These are phyloP conservation scores for Blastomussa wellsi DNA, from an alignment of 92 coral and sea anemone genomes.

Conservation along the genomic window DNA sequence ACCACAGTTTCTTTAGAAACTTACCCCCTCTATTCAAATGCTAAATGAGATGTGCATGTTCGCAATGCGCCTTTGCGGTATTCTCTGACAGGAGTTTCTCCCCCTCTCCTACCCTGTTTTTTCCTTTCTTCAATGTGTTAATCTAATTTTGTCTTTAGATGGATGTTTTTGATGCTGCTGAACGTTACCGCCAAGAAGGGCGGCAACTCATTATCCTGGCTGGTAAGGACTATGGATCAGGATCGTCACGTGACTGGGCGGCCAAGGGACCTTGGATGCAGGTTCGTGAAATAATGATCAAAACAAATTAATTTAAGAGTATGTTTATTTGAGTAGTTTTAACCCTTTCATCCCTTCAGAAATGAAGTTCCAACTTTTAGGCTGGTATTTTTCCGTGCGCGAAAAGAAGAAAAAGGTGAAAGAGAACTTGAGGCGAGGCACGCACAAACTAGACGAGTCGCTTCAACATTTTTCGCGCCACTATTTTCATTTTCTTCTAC, in stretches of 20 bases:
- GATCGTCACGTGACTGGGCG: conserved; percentile 99
- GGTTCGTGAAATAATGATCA: conserved; percentile 35
- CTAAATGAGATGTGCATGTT: no score
- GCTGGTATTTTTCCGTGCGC: background rate
- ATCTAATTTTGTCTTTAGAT: conserved; percentile 50
- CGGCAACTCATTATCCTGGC: conserved; percentile 86
- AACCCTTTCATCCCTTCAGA: background rate
- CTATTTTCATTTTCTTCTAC: no score
- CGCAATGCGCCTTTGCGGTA: no score
- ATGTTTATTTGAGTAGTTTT: no score
- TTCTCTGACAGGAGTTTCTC: no score
- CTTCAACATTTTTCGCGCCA: background rate
- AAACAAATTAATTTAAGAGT: no score
- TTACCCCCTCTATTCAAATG: no score
- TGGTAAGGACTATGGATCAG: conserved; percentile 99
- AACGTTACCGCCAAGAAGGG: conserved; percentile 83
- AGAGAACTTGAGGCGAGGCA: background rate
- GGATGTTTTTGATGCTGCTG: conserved; percentile 97
- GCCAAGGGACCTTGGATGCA: conserved; percentile 99
- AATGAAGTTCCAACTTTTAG: background rate
- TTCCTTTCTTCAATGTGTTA: background rate
- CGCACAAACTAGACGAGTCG: background rate
- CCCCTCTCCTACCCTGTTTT: background rate
- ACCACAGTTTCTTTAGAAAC: no score
- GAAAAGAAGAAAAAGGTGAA: no score